Percentiles rank a stretch among this genome's conserved stretches.
Evolutionary conservation across 2,113 vertebrate species (phyloP).

Genomic region (Paradisaea rubra): DNA sequence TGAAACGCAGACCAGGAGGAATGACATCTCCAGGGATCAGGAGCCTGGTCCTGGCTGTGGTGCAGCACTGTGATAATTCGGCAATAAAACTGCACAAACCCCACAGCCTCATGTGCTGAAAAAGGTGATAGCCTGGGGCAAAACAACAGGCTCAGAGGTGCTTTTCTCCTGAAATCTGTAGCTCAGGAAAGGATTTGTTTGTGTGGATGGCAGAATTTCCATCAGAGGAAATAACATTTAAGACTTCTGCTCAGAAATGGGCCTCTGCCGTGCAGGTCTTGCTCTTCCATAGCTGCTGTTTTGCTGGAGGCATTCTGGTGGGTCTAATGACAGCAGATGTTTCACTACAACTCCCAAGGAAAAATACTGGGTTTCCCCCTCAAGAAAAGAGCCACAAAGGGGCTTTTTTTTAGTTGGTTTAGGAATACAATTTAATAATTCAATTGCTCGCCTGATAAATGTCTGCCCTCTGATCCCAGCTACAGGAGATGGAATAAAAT

Average conservation of each 20-base stretch:
- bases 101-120: fast-evolving
- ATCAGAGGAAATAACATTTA: neutral
- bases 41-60: neutral
- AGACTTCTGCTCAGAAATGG: neutral
- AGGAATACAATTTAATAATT: conserved; percentile 45
- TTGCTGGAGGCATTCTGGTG: neutral
- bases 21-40: neutral
- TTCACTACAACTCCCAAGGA: neutral
- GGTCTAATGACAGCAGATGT: neutral
- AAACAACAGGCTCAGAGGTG: neutral
- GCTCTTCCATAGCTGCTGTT: neutral
- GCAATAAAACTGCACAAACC: neutral
- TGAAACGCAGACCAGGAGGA: neutral
- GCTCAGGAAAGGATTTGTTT: neutral
- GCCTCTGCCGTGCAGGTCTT: neutral
- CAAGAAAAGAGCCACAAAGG: neutral
- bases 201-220: neutral
- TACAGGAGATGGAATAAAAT: conserved; percentile 45
- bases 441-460: conserved; percentile 47
- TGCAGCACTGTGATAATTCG: fast-evolving
- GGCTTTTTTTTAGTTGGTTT: neutral
- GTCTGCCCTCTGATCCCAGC: conserved; percentile 47
- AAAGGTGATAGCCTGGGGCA: neutral
- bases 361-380: neutral
- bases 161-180: neutral